Percentiles rank a stretch among this genome's conserved stretches.
Evolutionary conservation across 2,113 vertebrate species (phyloP).

Genomic region (Spilogale gracilis): DNA sequence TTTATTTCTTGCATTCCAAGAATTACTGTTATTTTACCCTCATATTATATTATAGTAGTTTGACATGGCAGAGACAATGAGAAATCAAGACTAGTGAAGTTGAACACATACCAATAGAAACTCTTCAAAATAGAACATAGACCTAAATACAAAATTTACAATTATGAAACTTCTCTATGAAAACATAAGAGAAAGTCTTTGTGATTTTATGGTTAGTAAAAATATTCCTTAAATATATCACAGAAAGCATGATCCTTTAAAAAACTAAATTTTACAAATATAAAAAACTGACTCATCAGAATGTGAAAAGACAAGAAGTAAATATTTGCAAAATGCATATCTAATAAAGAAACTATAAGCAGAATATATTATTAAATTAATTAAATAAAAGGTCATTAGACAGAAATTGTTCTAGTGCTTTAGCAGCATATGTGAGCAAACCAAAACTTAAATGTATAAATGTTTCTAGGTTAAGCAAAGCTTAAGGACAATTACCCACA

Average conservation of each 20-base stretch:
- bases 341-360: background rate
- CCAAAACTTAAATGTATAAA: background rate
- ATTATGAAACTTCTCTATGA: background rate
- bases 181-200: constrained; percentile 24
- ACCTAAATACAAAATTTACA: background rate
- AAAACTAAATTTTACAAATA: background rate
- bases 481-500: background rate
- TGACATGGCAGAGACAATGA: background rate
- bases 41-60: background rate
- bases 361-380: background rate
- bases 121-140: background rate
- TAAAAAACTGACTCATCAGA: background rate
- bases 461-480: background rate
- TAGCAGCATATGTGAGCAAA: background rate
- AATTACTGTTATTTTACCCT: background rate
- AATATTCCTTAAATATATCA: background rate
- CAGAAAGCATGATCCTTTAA: background rate
- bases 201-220: background rate
- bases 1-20: background rate
- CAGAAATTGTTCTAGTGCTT: background rate
- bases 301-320: background rate
- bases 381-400: background rate
- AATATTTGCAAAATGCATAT: constrained; percentile 29
- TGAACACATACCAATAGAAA: background rate
- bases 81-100: background rate